Evolutionary conservation across 1,140 invertebrate genomes (phyloP), one percentile per base, ranked within the genome.

Genomic region (Phymastichus coffea): DNA sequence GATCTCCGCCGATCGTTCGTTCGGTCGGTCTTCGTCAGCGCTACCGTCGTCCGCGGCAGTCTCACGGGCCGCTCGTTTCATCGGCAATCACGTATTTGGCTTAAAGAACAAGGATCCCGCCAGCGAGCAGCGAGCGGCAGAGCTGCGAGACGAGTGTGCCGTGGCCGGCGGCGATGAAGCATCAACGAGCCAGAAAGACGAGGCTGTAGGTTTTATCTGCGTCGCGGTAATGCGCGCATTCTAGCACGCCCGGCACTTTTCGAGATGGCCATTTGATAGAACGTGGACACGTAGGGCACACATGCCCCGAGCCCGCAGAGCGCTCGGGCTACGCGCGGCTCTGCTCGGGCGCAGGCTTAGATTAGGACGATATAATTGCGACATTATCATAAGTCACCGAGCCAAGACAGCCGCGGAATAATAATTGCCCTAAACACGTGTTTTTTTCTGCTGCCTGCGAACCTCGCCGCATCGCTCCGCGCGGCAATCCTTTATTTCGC

Each of bases 301-400:
- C 67, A 65, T 59, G 64, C 61, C 56, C 63, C 56, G 66, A 69
- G 28, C 28, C 6, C 28, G 28, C 28, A n/a, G n/a, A n/a, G 28
- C 28, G 28, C 28, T 33, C 28, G 28, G 6, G 6, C 28, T 64
- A 64, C 64, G 63, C 35, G 30, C 52, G 57, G 6, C 28, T 33
- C 12, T 33, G 28, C 28, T 33, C 60, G 41, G 44, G 63, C 63
- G 64, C 68, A 68, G 68, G 69, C 68, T 70, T 74, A 80, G 78
- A 80, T 79, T 77, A 78, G 74, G 71, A 76, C 77, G 77, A 80
- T 80, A 79, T 80, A 80, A 80, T 80, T 80, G 77, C 73, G 70
- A 70, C 72, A 78, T 80, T 80, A 79, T 78, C 78, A 80, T 80
- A 80, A 79, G 77, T 79, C 76, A 77, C 68, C 74, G 73, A 66